These are phyloP conservation scores for Drosophila tani DNA, from an alignment of 1,140 invertebrate genomes.

Conservation along the genomic window DNA sequence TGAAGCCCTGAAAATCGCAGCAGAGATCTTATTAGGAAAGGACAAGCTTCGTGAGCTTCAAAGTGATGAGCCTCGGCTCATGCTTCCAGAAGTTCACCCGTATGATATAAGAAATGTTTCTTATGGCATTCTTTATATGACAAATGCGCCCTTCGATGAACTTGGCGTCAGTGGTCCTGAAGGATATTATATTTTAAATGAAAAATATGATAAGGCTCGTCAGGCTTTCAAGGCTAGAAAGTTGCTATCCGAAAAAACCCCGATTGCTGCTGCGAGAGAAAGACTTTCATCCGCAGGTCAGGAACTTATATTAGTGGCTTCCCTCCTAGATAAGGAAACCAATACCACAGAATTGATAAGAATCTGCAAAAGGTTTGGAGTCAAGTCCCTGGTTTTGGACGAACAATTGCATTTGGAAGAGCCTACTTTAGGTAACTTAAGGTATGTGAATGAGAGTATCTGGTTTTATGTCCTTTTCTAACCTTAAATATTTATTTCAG, in stretches of 20 bases:
- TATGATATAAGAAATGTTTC: too few relatives aligned
- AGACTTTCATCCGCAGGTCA: not conserved
- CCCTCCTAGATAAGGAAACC: not conserved
- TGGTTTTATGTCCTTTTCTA: too few relatives aligned
- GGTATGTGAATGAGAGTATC: too few relatives aligned
- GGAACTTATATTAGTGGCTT: not conserved
- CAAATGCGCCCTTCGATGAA: not conserved
- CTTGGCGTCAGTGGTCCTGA: too few relatives aligned
- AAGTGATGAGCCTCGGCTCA: not conserved
- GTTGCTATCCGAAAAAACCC: not conserved
- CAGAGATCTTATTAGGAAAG: not conserved
- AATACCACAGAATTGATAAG: not conserved
- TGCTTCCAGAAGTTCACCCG: not conserved
- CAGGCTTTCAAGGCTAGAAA: not conserved
- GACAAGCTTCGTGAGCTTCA: not conserved
- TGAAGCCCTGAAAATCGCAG: not conserved
- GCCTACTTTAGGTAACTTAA: too few relatives aligned
- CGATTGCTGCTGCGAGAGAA: too few relatives aligned
- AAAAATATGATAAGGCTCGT: not conserved
- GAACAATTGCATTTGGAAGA: not conserved
- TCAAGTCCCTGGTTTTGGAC: not conserved
- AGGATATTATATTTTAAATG: too few relatives aligned
- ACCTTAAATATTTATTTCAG: too few relatives aligned
- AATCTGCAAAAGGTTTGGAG: not conserved
- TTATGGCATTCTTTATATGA: not conserved